Conservation (phyloP, 2,113 vertebrate genomes). For the Capreolus pygargus region DNA sequence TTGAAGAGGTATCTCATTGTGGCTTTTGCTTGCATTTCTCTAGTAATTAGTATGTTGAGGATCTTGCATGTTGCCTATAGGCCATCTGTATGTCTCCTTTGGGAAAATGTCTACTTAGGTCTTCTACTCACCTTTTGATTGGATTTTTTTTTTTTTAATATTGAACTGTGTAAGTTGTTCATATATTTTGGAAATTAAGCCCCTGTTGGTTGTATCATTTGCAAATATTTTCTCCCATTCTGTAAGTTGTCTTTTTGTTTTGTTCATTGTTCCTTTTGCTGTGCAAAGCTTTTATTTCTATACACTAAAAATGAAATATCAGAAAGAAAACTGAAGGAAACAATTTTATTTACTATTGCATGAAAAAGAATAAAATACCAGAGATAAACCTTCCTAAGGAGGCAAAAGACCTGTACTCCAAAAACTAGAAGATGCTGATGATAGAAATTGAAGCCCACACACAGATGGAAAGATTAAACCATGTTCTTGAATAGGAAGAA, state of each 20-base stretch:
- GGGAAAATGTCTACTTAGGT: background rate
- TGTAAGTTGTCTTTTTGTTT: background rate
- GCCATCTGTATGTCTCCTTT: background rate
- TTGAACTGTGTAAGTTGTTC: background rate
- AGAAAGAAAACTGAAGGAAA: background rate
- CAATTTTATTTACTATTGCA: background rate
- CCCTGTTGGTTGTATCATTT: background rate
- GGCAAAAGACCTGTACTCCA: background rate
- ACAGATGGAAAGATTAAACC: background rate
- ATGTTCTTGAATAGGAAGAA: background rate
- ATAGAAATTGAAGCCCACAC: background rate
- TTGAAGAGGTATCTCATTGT: background rate
- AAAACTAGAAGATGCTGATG: background rate
- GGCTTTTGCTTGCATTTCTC: background rate
- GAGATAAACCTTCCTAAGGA: background rate
- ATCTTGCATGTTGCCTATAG: background rate
- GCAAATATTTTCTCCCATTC: background rate
- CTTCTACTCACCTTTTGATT: background rate
- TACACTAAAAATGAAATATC: background rate
- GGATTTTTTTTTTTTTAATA: background rate
- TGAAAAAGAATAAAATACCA: background rate
- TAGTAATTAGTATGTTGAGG: background rate
- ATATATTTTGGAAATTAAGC: background rate
- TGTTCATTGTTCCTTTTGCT: background rate
- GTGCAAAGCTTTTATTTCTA: background rate